Conservation (phyloP, 2,113 vertebrate genomes). For the Boulengeromyrus knoepffleri region DNA sequence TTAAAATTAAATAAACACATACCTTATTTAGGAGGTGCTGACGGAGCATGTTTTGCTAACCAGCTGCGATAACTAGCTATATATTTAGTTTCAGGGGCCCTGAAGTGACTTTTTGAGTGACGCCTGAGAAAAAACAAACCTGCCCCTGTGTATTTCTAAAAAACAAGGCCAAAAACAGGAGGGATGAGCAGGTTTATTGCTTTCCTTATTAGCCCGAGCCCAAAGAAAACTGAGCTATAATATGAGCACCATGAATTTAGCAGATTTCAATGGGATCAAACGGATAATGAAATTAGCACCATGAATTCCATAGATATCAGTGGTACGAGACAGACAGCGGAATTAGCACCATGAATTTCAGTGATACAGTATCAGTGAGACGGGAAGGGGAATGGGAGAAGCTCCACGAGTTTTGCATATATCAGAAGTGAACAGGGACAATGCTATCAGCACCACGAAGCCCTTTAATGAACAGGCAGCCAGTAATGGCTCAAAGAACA, state of each 20-base stretch:
- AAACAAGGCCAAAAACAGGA: background rate
- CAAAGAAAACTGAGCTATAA: background rate
- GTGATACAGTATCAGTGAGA: slow-evolving; percentile 4
- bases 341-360: slow-evolving; percentile 12
- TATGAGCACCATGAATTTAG: slow-evolving; percentile 13
- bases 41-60: background rate
- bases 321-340: background rate
- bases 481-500: slow-evolving; percentile 1
- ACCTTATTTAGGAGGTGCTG: background rate
- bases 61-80: background rate
- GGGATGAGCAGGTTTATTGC: background rate
- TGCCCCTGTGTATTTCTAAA: background rate
- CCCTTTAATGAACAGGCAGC: slow-evolving; percentile 2
- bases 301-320: slow-evolving; percentile 1
- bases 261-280: slow-evolving; percentile 1
- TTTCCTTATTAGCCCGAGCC: background rate
- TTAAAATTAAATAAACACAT: too few relatives aligned
- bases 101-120: background rate
- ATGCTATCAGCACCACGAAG: slow-evolving; percentile 2
- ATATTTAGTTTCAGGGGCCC: background rate
- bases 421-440: background rate
- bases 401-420: background rate
- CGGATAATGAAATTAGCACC: background rate
- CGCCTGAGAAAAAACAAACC: background rate
- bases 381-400: background rate